Evolutionary conservation across 2,113 vertebrate genomes (phyloP).

Genomic region (Chaetorhynchus papuensis): DNA sequence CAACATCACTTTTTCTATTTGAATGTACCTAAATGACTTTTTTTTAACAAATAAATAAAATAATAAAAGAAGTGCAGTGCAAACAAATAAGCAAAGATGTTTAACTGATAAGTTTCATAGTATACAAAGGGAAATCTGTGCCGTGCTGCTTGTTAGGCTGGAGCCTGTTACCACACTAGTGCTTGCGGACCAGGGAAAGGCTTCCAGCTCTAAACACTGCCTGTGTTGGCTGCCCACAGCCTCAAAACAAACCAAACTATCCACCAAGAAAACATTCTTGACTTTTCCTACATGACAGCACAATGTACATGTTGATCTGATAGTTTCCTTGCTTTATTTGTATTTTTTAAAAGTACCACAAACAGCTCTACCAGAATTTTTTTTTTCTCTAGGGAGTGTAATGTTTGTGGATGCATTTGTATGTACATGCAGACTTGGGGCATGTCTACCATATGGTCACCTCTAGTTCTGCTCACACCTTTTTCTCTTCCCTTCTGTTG

Average conservation of each 20-base stretch:
- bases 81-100: background rate
- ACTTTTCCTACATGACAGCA: background rate
- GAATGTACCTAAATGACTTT: background rate
- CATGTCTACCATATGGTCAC: background rate
- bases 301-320: background rate
- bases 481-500: background rate
- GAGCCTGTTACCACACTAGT: background rate
- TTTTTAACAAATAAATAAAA: background rate
- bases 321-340: background rate
- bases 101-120: background rate
- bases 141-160: background rate
- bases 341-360: background rate
- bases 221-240: background rate
- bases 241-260: background rate
- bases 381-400: background rate
- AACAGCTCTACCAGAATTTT: background rate
- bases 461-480: background rate
- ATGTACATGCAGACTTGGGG: background rate
- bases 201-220: background rate
- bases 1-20: background rate
- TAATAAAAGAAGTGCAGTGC: background rate
- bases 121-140: background rate
- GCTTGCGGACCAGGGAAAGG: background rate
- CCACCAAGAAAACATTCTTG: background rate
- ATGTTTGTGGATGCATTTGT: background rate